Base-by-base conservation (phyloP, 1,140 invertebrate genomes). In the Drosophila pseudoobscura region DNA sequence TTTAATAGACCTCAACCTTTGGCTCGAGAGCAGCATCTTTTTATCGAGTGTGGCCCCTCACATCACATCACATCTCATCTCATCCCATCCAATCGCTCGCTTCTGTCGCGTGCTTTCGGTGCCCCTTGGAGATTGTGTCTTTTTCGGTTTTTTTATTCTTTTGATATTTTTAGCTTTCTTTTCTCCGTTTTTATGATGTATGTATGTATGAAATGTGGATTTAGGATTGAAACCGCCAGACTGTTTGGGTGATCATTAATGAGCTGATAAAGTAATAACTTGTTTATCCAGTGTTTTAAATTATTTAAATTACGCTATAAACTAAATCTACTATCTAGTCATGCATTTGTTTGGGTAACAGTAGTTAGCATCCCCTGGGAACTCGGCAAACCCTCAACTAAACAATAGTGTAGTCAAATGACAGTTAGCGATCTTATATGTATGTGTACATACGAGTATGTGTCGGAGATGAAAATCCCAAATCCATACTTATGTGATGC, bases 131-230 rank as follows among this genome's bases (percentile, higher is more conserved):
- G 55, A 22, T 63, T 68, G 43, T 44, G 56, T 49, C 31, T 55
- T 35, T 56, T 20, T 24, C 11, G 15, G 47, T 64, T 62, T 44
- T 46, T 11, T 49, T 31, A 61, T 71, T 56, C 58, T 65, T 65
- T 84, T 65, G 41, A 65, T 76, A 73, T 80, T 84, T 85, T 72
- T 73, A 69, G 62, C 73, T 82, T 68, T 65, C 57, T 60, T 78
- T 65, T 52, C 61, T 70, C 63, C 24, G 22, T 49, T 61, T 60
- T 74, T 77, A 70, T 75, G 64, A 77, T 60, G 50, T 59, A 26
- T 5, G 4, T n/a, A 20, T 20, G 20, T 5, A 80, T 69, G 59
- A 78, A 69, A 78, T 64, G 63, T 75, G 64, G 56, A 74, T 74
- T 35, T 54, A 44, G 0, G 17, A 15, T 47, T 22, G 17, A 13